These are phyloP conservation scores for Chromis chromis DNA, from an alignment of 2,797 vertebrate species.

Conservation along the genomic window DNA sequence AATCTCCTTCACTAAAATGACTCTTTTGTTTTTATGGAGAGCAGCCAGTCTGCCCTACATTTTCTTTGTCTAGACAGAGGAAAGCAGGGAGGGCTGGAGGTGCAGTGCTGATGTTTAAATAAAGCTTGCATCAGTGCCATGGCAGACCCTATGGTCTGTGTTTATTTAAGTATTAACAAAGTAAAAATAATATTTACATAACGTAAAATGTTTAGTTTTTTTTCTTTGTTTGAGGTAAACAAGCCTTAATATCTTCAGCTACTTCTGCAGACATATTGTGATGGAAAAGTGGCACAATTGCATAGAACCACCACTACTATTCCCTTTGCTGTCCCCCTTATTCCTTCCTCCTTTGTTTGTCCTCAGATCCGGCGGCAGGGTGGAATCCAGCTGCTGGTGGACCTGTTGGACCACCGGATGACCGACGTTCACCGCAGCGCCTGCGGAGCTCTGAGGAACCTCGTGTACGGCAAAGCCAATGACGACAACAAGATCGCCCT, in stretches of 20 bases:
- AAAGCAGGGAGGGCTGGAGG: slow-evolving; percentile 20
- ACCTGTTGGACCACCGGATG: slow-evolving; percentile 97
- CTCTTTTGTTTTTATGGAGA: slow-evolving; percentile 45
- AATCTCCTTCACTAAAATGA: slow-evolving; percentile 20
- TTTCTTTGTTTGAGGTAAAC: not conserved
- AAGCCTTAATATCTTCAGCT: not conserved
- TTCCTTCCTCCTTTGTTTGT: not conserved
- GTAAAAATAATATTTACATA: not conserved
- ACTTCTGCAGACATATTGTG: not conserved
- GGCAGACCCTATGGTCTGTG: not conserved
- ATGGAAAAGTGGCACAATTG: too few species aligned
- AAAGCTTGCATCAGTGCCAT: slow-evolving; percentile 16
- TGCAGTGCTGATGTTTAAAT: slow-evolving; percentile 36
- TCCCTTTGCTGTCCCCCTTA: not conserved
- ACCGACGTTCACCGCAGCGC: slow-evolving; percentile 97
- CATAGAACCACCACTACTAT: not conserved
- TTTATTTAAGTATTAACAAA: slow-evolving; percentile 5
- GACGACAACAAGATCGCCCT: slow-evolving; percentile 99
- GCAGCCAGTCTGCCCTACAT: slow-evolving; percentile 53
- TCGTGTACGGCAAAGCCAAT: slow-evolving; percentile 97
- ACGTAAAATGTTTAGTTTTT: not conserved
- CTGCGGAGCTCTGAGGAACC: slow-evolving; percentile 94
- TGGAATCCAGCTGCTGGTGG: slow-evolving; percentile 96
- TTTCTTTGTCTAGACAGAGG: slow-evolving; percentile 52
- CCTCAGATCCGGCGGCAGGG: slow-evolving; percentile 95